Base-by-base conservation (phyloP, 2,113 vertebrate species). In the Ursus arctos region DNA sequence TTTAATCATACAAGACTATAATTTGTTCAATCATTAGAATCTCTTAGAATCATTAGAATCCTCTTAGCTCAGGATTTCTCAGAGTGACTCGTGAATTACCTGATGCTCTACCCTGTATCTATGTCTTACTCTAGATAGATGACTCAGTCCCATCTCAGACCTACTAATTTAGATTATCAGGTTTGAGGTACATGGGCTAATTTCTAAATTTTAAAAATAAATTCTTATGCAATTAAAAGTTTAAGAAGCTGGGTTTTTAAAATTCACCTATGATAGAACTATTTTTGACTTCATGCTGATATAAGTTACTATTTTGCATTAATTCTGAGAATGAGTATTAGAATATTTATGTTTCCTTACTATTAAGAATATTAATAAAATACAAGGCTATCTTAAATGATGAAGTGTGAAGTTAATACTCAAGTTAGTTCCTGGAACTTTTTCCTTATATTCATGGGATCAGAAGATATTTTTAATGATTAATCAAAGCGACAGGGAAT, bases 341-440 rank as follows among this genome's bases (percentile, higher is more conserved):
- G 13, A 80, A 74, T 61, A 86, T 0, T 14, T 63, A 26, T 90
- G 10, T 36, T 65, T 7, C 24, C 22, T 86, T 85, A 47, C 11
- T 76, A 24, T 36, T 47, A 94, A 82, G 21, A 94, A 57, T 87
- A 86, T 88, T 94, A 80, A 79, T 69, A 33, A 53, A 89, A 76
- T 65, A 36, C 4, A 63, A 71, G n/a, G n/a, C n/a, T 61, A 71
- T 83, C 18, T 72, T 88, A 71, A 92, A 16, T 94, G 79, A n/a
- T 49, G 11, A 94, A 88, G 5, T 79, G 12, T 22, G 55, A 84
- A 26, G 24, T 84, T 72, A 65, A 49, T 55, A 26, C 21, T 85
- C 22, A 76, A 33, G 6, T 61, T 76, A 59, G 19, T 33, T 40
- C 2, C 63, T 84, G 33, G 36, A 59, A 88, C 26, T 57, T 81